Percentiles rank a stretch among this genome's conserved stretches.
Evolutionary conservation across 2,113 vertebrate species (phyloP).

Genomic region (Noctilio leporinus): DNA sequence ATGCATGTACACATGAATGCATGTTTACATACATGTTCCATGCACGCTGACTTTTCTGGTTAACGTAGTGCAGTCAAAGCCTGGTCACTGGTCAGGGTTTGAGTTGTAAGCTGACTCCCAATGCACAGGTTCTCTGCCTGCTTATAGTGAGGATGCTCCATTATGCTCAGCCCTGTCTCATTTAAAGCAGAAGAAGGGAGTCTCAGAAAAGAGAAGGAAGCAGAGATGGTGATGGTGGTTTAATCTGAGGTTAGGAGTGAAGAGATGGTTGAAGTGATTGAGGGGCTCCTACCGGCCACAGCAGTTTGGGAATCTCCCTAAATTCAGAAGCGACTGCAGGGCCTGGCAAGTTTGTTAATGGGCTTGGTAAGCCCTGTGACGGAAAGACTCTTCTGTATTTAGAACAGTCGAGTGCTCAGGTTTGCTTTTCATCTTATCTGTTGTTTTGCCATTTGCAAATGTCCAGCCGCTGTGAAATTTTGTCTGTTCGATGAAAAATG

Average conservation of each 20-base stretch:
- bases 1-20: fast-evolving
- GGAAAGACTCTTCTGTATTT: not conserved
- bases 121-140: not conserved
- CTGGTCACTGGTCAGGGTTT: not conserved
- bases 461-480: slow-evolving; percentile 39
- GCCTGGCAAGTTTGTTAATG: not conserved
- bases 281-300: not conserved
- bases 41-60: not conserved
- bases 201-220: not conserved
- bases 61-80: not conserved
- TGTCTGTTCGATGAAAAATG: slow-evolving; percentile 47
- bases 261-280: not conserved
- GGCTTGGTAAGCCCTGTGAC: not conserved
- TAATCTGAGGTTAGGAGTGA: not conserved
- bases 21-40: not conserved
- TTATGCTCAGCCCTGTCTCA: not conserved
- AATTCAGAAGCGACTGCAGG: not conserved
- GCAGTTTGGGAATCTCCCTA: not conserved
- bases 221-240: not conserved
- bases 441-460: not conserved
- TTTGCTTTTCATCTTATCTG: not conserved
- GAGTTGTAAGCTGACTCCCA: not conserved
- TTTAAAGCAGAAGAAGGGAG: not conserved
- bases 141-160: not conserved
- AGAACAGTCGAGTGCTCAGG: not conserved